Evolutionary conservation across 2,888 invertebrate species (phyloP), one percentile per base, ranked within the genome.

Genomic region (Ornithoptera alexandrae): DNA sequence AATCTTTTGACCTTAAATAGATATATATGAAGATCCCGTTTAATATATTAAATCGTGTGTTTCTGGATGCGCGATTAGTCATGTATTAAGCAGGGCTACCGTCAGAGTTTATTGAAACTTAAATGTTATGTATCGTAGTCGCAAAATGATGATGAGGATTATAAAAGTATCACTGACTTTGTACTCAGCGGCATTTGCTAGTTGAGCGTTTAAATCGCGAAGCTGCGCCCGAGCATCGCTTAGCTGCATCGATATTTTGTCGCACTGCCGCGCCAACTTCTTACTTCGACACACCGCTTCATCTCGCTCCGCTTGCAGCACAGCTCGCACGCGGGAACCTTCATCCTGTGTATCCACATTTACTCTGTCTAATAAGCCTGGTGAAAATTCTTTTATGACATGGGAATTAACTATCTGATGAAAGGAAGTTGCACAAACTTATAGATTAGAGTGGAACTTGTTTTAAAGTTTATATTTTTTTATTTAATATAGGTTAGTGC

Each of bases 121-220:
- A 30, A 30, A 30, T 5, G 30, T 30, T 30, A 30, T 30, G 30
- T 22, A 22, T 22, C 22, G 22, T 30, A 30, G 30, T 30, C 30
- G 30, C 4, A 30, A 39, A 39, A 39, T 39, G 10, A 39, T 39
- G 10, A 39, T 50, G 18, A 50, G 15, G 12, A 50, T 50, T 5
- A 50, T 18, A 17, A 50, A 17, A 50, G 50, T 50, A 18, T 50
- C n/a, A 57, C 62, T 67, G 18, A 96, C 97, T 94, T 97, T 97
- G 82, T 96, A 97, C 81, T 97, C 97, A 0, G 96, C 96, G 0
- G 97, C 96, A 83, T 97, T 97, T 0, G 96, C 95, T 12, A 97
- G 88, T 82, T 97, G 97, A 2, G 96, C 95, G 88, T 97, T 97
- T 62, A 98, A 93, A 80, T 98, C 97, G 20, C 97, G 94, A 53